These are phyloP conservation scores for Helleia helle DNA, from an alignment of 2,888 invertebrate species.

Conservation along the genomic window DNA sequence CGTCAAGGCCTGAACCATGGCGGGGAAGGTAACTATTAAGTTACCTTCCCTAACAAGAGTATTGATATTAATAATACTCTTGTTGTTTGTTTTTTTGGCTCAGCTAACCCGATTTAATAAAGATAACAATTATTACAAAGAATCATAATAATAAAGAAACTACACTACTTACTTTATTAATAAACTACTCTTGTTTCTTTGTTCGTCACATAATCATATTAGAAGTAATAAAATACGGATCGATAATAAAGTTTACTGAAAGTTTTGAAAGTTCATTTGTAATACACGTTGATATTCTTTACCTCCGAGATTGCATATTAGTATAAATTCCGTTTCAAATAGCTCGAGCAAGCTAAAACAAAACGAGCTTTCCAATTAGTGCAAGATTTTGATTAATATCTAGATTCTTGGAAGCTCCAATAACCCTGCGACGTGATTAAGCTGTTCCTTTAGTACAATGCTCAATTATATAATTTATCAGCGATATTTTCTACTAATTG, in stretches of 20 bases:
- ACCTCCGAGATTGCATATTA: slow-evolving; percentile 4
- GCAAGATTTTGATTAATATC: slow-evolving; percentile 60
- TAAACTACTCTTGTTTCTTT: no score
- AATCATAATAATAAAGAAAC: no score
- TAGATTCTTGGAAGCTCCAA: slow-evolving; percentile 58
- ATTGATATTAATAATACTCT: no score
- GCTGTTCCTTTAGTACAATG: slow-evolving; percentile 41
- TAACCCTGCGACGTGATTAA: slow-evolving; percentile 62
- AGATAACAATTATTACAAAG: no score
- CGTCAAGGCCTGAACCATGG: no score
- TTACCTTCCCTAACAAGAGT: no score
- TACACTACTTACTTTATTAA: no score
- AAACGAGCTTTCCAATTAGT: slow-evolving; percentile 67
- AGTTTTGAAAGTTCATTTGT: not conserved
- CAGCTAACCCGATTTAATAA: no score
- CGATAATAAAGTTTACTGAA: no score
- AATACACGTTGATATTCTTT: not conserved
- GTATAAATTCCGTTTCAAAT: slow-evolving; percentile 14
- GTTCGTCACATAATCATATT: no score
- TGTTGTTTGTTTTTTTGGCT: no score
- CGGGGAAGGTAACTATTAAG: no score
- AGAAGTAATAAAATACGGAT: not conserved
- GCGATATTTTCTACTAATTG: not conserved
- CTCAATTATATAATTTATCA: slow-evolving; percentile 12
- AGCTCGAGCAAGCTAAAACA: slow-evolving; percentile 23